Evolutionary conservation across 2,113 vertebrate genomes (phyloP), one percentile per base, ranked within the genome.

Genomic region (Bothrops jararaca): DNA sequence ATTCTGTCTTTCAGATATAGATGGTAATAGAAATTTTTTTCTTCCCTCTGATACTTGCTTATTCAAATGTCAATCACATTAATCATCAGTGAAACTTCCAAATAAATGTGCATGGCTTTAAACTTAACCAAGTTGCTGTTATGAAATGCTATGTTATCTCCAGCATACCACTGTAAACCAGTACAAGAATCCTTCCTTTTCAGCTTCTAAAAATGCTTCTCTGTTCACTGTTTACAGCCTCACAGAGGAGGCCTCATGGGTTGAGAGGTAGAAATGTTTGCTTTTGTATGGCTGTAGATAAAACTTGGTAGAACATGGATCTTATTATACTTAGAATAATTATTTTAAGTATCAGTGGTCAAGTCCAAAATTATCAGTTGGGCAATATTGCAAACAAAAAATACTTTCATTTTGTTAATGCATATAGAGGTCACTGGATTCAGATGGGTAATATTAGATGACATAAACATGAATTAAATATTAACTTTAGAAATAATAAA

Each of bases 191-290:
- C 96, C 69, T 95, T 94, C 26, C 22, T 96, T 95, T 96, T 91
- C 89, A 88, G 60, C 95, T 93, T 97, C 96, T 97, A 96, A 96
- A 97, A 95, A 95, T 92, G 94, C 93, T 95, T 97, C 96, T 98
- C 95, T 98, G 98, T 99, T 98, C 98, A 98, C 99, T 98, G 97
- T 98, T 98, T 93, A 91, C 99, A 99, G 99, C 98, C 95, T 98
- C 98, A 96, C 97, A 98, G 94, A 97, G 98, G 98, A 98, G 98
- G 98, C 98, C 98, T 97, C 98, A 98, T 97, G 98, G 98, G 97
- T 98, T 97, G 98, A 98, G 99, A 99, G 99, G 99, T 99, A 99
- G 99, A 99, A 98, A 97, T 95, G 97, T 97, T 98, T 98, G 97
- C 96, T 97, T 97, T 97, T 97, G 93, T 97, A 95, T 97, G 97